A percentile compares a stretch with the other conserved stretches of the same genome.
phyloP scores from a whole-genome alignment of 2,888 invertebrate species.

The Campoletis raptor region DNA sequence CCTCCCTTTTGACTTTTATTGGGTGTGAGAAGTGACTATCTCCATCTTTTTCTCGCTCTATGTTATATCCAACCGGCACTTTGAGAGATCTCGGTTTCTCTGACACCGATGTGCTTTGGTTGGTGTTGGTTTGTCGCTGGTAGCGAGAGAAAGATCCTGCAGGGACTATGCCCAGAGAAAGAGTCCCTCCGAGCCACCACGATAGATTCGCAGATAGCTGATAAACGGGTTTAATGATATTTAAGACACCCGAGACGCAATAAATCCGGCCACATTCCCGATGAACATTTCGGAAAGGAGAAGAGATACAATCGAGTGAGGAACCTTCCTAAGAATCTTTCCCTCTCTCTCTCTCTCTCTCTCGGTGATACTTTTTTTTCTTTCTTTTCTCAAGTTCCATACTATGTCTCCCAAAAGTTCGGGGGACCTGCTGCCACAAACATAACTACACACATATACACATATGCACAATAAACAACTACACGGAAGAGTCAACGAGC shows the following conservation, averaged over 20 bases:
- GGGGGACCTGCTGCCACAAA: constrained; percentile 54
- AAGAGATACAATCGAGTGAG: constrained; percentile 74
- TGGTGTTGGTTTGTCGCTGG: constrained; percentile 53
- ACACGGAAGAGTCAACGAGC: constrained; percentile 54
- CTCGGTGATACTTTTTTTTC: constrained; percentile 38
- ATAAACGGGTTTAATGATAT: constrained; percentile 75
- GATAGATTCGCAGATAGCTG: constrained; percentile 73
- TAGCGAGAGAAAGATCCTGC: constrained; percentile 50
- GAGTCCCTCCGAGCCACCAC: constrained; percentile 48
- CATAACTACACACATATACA: constrained; percentile 22
- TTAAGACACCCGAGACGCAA: constrained; percentile 74
- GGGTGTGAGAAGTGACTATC: constrained; percentile 58
- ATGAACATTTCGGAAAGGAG: constrained; percentile 73
- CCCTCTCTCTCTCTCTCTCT: constrained; percentile 59
- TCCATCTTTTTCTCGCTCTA: constrained; percentile 59
- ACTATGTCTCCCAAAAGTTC: constrained; percentile 66
- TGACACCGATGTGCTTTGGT: constrained; percentile 26
- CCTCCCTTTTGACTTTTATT: constrained; percentile 57
- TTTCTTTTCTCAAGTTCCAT: constrained; percentile 61
- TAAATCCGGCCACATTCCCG: constrained; percentile 74
- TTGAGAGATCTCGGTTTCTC: constrained; percentile 54
- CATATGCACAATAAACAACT: not conserved
- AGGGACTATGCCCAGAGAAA: constrained; percentile 47
- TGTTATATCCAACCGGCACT: constrained; percentile 44
- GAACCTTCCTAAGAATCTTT: constrained; percentile 73